Conservation (phyloP, 2,113 vertebrate genomes). For the Hydrolagus affinis region DNA sequence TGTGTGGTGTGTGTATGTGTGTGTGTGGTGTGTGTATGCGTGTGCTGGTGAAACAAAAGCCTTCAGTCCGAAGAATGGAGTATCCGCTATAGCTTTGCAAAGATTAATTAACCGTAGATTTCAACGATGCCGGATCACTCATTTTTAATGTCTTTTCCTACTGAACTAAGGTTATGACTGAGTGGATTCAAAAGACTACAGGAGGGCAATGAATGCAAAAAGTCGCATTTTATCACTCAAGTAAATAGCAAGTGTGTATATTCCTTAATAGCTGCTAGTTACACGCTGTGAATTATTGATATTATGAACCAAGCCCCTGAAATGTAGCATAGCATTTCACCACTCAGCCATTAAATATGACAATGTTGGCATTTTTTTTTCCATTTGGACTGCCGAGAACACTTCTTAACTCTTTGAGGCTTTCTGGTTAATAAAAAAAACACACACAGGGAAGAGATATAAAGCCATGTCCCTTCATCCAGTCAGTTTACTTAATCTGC, state of each 20-base stretch:
- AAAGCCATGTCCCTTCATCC: background rate
- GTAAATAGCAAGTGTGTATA: constrained; percentile 5
- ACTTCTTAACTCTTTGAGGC: constrained; percentile 14
- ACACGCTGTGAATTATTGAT: constrained; percentile 26
- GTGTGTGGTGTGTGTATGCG: constrained; percentile 46
- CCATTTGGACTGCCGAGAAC: background rate
- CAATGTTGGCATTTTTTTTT: constrained; percentile 18
- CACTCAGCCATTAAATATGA: constrained; percentile 12
- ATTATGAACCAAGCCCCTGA: background rate
- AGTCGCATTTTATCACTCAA: constrained; percentile 16
- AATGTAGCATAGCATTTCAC: background rate
- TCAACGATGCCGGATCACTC: constrained; percentile 24
- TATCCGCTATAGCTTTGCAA: constrained; percentile 36
- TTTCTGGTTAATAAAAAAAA: background rate
- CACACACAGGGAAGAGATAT: background rate
- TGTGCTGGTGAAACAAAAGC: constrained; percentile 38
- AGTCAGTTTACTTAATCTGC: background rate
- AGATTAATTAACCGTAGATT: constrained; percentile 50
- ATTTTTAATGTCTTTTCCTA: background rate
- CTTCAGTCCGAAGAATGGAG: constrained; percentile 41
- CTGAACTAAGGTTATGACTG: background rate
- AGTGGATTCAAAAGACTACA: background rate
- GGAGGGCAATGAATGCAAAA: constrained; percentile 25
- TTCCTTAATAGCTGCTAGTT: background rate
- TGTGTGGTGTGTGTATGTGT: constrained; percentile 45